Conservation (phyloP, 1,140 invertebrate species). For the Eueides isabella region DNA sequence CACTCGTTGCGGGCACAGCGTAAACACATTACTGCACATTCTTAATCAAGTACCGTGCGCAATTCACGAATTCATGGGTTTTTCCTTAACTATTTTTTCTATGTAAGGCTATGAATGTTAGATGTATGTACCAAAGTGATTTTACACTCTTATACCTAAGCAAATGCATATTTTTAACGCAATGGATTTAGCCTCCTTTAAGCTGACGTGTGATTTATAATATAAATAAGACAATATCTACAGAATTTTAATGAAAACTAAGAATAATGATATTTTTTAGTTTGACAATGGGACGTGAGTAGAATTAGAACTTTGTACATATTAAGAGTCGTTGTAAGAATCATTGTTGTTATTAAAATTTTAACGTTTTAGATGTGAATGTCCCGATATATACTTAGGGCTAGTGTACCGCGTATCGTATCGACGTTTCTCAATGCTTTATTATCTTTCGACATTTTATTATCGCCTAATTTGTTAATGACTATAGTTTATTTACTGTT, state of each 20-base stretch:
- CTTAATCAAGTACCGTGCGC: neutral
- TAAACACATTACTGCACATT: neutral
- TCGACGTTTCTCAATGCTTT: constrained; percentile 52
- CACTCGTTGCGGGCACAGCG: too few species aligned
- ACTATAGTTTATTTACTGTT: constrained; percentile 58
- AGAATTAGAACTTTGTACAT: constrained; percentile 59
- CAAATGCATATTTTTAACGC: constrained; percentile 54
- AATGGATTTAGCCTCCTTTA: constrained; percentile 53
- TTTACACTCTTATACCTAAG: constrained; percentile 52
- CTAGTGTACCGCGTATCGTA: constrained; percentile 59
- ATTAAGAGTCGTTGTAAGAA: constrained; percentile 53
- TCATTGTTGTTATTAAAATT: constrained; percentile 71
- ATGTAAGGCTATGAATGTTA: constrained; percentile 55
- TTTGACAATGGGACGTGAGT: constrained; percentile 32
- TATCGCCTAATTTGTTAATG: constrained; percentile 46
- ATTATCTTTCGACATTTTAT: constrained; percentile 50
- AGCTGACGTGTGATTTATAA: constrained; percentile 66
- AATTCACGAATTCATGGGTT: neutral
- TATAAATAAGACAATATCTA: constrained; percentile 70
- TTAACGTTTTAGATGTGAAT: constrained; percentile 70
- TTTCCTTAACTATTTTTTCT: neutral
- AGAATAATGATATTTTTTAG: constrained; percentile 51
- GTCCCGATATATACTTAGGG: constrained; percentile 57
- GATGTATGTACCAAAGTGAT: constrained; percentile 70
- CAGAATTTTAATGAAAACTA: constrained; percentile 54